Percentiles rank a stretch among this genome's conserved stretches.
phyloP scores from a whole-genome alignment of 1,140 invertebrate genomes.

The Galleria mellonella region DNA sequence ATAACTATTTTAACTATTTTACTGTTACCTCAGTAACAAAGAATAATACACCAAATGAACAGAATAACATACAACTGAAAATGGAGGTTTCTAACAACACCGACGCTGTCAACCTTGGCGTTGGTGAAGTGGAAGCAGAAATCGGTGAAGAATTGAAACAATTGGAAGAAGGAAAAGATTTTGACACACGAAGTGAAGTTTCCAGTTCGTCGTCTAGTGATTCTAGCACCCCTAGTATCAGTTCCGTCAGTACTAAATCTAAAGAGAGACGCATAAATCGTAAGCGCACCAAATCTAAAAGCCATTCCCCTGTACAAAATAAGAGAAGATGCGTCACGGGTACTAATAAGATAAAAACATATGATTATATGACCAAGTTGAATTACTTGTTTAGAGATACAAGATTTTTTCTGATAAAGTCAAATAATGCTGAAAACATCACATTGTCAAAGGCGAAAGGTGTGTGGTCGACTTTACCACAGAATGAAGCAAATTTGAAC shows the following conservation, averaged over 20 bases:
- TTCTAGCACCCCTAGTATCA: slow-evolving; percentile 82
- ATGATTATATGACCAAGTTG: slow-evolving; percentile 91
- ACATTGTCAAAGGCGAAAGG: slow-evolving; percentile 95
- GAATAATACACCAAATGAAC: too few species aligned
- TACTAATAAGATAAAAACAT: slow-evolving; percentile 77
- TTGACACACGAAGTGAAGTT: slow-evolving; percentile 87
- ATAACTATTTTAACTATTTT: too few species aligned
- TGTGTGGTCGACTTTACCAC: slow-evolving; percentile 97
- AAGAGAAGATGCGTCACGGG: slow-evolving; percentile 70
- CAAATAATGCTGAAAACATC: slow-evolving; percentile 98
- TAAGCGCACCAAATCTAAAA: slow-evolving; percentile 72
- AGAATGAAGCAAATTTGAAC: slow-evolving; percentile 97
- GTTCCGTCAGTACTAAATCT: slow-evolving; percentile 78
- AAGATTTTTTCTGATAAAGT: slow-evolving; percentile 97
- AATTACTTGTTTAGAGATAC: slow-evolving; percentile 97
- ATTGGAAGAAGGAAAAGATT: slow-evolving; percentile 77
- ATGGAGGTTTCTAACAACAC: slow-evolving; percentile 72
- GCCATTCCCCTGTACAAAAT: slow-evolving; percentile 69
- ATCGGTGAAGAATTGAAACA: slow-evolving; percentile 82
- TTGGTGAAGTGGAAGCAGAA: slow-evolving; percentile 82
- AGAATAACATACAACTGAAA: slow-evolving; percentile 22
- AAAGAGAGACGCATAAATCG: slow-evolving; percentile 71
- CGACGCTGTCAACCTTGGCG: slow-evolving; percentile 81
- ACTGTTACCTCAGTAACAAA: too few species aligned
- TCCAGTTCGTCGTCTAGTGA: slow-evolving; percentile 81